Base-by-base conservation (phyloP, 2,888 invertebrate genomes). In the Epiperipatus broadwayi region DNA sequence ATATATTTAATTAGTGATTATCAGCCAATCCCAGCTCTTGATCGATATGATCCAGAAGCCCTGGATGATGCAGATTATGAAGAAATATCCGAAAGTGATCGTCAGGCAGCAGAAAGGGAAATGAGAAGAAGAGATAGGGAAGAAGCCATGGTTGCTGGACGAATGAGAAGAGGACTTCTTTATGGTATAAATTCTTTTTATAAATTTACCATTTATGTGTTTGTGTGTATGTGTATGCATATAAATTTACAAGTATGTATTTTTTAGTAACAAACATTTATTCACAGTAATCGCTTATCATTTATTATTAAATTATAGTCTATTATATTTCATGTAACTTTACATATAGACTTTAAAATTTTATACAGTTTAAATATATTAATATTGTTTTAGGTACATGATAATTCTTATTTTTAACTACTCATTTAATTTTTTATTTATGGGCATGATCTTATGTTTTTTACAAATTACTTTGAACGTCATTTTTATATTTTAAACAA, bases 1-100 rank as follows among this genome's bases (percentile, higher is more conserved):
- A n/a, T n/a, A 21, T 7, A 39, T 38, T n/a, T n/a, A n/a, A n/a
- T n/a, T 55, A 87, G 85, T 46, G 97, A 97, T 63, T 99, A 97
- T 61, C 87, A 87, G 3, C 74, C 83, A 2, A 87, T 93, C 73
- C 85, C 95, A 25, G 87, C 76, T 22, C 63, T 99, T 53, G 97
- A 99, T 64, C 72, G 73, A 19, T 97, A 93, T 55, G 95, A 95
- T 57, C 69, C 70, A 1, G 75, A 76, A 43, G 71, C 75, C 47
- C 58, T 95, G 48, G 93, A 93, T 54, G 78, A 80, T 44, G 57
- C 53, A 1, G 79, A 80, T 32, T 87, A 79, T 52, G 80, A 81
- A 35, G 75, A 78, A 32, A 65, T 99, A 60, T 87, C 91, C 0
- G 72, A 79, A 42, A 74, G 69, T 31, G 91, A 81, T 39, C 73